Conservation (phyloP, 2,797 vertebrate species). For the Denticeps clupeoides region DNA sequence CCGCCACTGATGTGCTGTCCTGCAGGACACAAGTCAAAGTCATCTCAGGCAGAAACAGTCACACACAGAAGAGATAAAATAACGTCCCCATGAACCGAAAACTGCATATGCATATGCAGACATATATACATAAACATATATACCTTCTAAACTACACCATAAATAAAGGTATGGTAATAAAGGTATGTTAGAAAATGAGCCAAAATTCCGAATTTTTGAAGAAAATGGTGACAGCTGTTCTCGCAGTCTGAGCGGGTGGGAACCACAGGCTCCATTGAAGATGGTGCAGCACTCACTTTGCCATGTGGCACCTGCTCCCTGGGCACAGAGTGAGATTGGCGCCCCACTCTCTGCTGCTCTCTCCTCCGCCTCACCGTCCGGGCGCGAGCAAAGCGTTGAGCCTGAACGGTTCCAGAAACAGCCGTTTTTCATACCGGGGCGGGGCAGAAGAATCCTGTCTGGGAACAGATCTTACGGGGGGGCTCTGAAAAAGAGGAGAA, state of each 20-base stretch:
- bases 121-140: not conserved
- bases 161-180: no score
- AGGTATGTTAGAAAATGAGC: no score
- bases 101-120: not conserved
- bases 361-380: constrained; percentile 72
- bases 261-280: no score
- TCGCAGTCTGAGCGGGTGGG: no score
- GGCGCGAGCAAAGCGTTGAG: constrained; percentile 67
- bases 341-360: constrained; percentile 64
- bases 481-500: not conserved
- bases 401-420: constrained; percentile 41
- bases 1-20: constrained; percentile 60
- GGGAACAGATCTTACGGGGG: no score
- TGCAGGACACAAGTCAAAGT: constrained; percentile 26
- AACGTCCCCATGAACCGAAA: not conserved
- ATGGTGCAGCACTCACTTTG: constrained; percentile 54
- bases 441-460: no score
- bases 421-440: no score
- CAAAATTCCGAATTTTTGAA: no score
- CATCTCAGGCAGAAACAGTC: not conserved
- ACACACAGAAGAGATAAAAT: not conserved
- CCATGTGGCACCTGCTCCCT: constrained; percentile 59
- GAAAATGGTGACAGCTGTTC: no score
- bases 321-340: constrained; percentile 63
- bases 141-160: no score